Base-by-base conservation (phyloP, 2,888 invertebrate genomes). In the Chirona hameri region DNA sequence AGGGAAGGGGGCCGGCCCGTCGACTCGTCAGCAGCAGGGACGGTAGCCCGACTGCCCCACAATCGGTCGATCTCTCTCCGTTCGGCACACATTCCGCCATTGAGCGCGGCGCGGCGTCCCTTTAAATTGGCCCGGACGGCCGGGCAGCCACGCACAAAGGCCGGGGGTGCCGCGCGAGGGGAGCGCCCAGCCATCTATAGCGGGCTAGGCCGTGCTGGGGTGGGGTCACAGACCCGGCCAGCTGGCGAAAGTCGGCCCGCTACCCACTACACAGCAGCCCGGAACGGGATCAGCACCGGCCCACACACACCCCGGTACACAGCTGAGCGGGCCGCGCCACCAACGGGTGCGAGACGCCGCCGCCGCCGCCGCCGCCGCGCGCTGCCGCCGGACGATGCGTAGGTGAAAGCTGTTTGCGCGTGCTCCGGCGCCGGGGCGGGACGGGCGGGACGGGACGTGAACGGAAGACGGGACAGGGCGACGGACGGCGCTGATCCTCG, bases 361-460 rank as follows among this genome's bases (percentile, higher is more conserved):
- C 60, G n/a, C 24, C 60, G 10, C 24, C 24, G 60, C 27, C 18
- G 57, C 21, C 57, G 57, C 57, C 15, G 57, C 7, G 14, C 27
- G 12, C 65, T n/a, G n/a, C n/a, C n/a, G n/a, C 12, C 65, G 65
- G 27, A 69, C 72, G 72, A 29, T 72, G 72, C 72, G 15, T 12
- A 18, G 72, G 72, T 72, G 72, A 72, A 72, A 72, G 72, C 31
- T 31, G 72, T 72, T 72, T 72, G 72, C 72, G 72, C 72, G 72
- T 27, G 14, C 15, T 29, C 72, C 5, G 72, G 29, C 72, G 18
- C 27, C 69, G 69, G 14, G 27, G 29, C 29, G 69, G 69, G 65
- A 5, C 65, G n/a, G n/a, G 9, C 24, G n/a, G 12, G 60, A 60
- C 60, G 24, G 24, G 60, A 14, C 9, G 60, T 1, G 14, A 60